These are phyloP conservation scores for Holacanthella duospinosa DNA, from an alignment of 2,888 invertebrate genomes.

Conservation along the genomic window DNA sequence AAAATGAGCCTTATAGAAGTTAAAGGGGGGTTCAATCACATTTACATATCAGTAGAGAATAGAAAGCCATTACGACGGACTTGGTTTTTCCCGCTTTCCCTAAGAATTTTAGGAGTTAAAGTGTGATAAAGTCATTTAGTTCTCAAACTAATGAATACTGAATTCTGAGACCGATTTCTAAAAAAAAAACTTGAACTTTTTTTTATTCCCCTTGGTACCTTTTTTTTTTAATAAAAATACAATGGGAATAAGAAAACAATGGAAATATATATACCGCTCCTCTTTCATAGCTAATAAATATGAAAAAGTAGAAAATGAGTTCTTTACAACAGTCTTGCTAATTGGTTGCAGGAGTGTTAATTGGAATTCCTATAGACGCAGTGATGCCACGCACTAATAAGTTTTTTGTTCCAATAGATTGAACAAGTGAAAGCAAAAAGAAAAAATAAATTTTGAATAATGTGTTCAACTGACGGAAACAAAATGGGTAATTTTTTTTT, in stretches of 20 bases:
- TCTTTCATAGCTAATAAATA: no score
- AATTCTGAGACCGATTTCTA: neutral
- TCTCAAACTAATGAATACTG: neutral
- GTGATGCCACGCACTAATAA: no score
- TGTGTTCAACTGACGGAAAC: neutral
- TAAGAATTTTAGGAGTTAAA: neutral
- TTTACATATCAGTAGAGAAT: constrained; percentile 2
- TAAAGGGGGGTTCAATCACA: neutral
- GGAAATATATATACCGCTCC: no score
- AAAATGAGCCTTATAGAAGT: no score
- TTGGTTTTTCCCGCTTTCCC: neutral
- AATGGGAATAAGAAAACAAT: neutral
- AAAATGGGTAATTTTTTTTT: no score
- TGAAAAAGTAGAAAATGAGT: no score
- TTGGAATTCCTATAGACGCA: no score
- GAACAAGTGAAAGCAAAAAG: neutral
- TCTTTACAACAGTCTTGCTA: no score
- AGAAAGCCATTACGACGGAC: neutral
- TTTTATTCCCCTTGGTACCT: neutral
- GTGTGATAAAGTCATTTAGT: constrained; percentile 3
- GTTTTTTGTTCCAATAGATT: no score
- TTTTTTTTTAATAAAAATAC: neutral
- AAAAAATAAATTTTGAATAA: neutral
- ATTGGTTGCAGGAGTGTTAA: no score
- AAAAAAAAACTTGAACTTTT: neutral